Conservation (phyloP, 1,140 invertebrate genomes). For the Hylyphantes graminicola region DNA sequence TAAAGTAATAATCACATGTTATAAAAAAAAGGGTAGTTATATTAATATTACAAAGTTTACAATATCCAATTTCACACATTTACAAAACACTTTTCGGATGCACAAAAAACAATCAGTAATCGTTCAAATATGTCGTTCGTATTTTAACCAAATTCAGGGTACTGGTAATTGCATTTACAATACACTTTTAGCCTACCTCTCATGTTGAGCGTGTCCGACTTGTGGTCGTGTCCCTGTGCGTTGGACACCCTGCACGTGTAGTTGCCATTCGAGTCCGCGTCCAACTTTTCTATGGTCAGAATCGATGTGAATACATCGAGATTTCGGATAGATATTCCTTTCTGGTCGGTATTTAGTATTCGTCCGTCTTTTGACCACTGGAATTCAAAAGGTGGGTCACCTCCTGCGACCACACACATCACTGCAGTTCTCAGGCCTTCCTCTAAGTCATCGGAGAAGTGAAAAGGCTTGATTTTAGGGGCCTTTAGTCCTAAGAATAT, state of each 20-base stretch:
- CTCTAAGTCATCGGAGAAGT: constrained; percentile 70
- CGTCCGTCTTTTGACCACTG: constrained; percentile 48
- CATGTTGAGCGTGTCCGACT: constrained; percentile 53
- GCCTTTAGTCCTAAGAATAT: neutral
- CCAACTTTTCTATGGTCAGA: constrained; percentile 50
- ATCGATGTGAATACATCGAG: constrained; percentile 66
- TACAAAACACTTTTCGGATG: no score
- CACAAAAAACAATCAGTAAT: no score
- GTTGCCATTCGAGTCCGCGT: constrained; percentile 61
- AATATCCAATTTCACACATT: no score
- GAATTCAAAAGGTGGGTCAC: constrained; percentile 62
- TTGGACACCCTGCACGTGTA: constrained; percentile 62
- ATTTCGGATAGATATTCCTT: constrained; percentile 23
- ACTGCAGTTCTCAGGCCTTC: constrained; percentile 76
- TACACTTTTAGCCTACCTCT: constrained; percentile 45
- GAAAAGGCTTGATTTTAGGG: constrained; percentile 55
- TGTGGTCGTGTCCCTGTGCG: constrained; percentile 30
- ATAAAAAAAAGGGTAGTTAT: no score
- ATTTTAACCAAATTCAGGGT: no score
- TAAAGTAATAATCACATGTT: no score
- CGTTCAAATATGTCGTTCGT: no score
- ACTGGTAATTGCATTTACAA: neutral
- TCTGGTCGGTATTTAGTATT: constrained; percentile 3
- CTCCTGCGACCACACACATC: constrained; percentile 65
- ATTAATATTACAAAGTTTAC: no score